These are phyloP conservation scores for Yoshiicerus persimilis DNA, from an alignment of 1,140 invertebrate species.

Conservation along the genomic window DNA sequence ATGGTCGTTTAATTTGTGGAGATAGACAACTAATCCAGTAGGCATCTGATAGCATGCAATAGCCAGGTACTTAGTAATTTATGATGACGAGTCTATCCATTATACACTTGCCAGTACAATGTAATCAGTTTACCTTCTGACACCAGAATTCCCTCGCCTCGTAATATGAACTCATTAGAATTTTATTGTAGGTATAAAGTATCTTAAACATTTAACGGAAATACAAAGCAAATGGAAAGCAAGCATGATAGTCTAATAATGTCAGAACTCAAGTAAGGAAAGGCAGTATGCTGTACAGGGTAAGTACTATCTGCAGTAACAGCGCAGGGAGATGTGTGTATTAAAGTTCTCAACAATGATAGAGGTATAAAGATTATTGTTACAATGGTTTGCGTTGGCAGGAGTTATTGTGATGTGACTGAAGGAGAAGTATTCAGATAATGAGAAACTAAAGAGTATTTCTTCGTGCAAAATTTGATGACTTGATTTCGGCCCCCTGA, in stretches of 20 bases:
- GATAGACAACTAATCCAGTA: background rate
- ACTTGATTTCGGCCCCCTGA: slow-evolving; percentile 45
- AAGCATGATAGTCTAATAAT: background rate
- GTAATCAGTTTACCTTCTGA: background rate
- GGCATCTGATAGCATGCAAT: background rate
- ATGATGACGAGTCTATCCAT: background rate
- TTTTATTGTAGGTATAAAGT: background rate
- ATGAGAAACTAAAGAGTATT: slow-evolving; percentile 28
- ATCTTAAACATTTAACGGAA: background rate
- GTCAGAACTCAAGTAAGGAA: background rate
- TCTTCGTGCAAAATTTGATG: slow-evolving; percentile 48
- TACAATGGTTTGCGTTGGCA: background rate
- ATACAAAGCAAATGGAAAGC: background rate
- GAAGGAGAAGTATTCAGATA: slow-evolving; percentile 20
- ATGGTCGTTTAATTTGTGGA: background rate
- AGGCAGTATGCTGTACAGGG: no score
- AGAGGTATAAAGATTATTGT: background rate
- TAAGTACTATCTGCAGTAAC: no score
- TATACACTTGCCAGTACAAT: background rate
- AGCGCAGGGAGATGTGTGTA: background rate
- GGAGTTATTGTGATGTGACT: slow-evolving; percentile 12
- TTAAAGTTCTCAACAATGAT: background rate
- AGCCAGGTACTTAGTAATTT: background rate
- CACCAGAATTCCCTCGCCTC: background rate
- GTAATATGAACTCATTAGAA: slow-evolving; percentile 18